Base-by-base conservation (phyloP, 2,888 invertebrate genomes). In the Linnaemya vulpina region DNA sequence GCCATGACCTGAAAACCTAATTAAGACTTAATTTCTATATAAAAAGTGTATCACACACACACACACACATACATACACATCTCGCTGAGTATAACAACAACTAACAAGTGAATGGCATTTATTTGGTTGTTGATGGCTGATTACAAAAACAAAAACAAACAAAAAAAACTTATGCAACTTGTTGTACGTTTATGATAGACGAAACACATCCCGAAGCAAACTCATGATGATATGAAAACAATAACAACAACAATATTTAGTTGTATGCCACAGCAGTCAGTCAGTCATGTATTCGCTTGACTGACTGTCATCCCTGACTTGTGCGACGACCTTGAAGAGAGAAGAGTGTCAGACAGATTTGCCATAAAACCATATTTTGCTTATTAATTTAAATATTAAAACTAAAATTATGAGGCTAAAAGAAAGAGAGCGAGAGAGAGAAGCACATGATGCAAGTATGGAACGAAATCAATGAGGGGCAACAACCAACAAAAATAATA, bases 291-390 rank as follows among this genome's bases (percentile, higher is more conserved):
- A 55, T 77, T 84, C 74, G 78, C 74, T 85, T 81, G 40, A 81
- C 68, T 77, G 77, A 63, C 63, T 51, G 58, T 78, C 70, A 77
- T 84, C 78, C 78, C 78, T 82, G 75, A 75, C 78, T 71, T 71
- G 30, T 1, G n/a, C 60, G 84, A 20, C 60, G 84, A 81, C 84
- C 84, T 81, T 85, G 85, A 82, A 71, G 60, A 82, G 84, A 85
- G 75, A 65, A 58, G 20, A 55, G 68, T 51, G 60, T 38, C 40
- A 46, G 10, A 17, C 40, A 11, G 22, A 63, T 25, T 8, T 38
- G 15, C 15, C 40, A n/a, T 51, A 68, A 77, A 77, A 20, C 3
- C 13, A 63, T 76, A 5, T 58, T n/a, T 67, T 75, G 43, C 35
- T 58, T 55, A 49, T 78, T 51, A 11, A 62, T n/a, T n/a, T n/a